These are phyloP conservation scores for Dendroctonus ponderosae DNA, from an alignment of 1,140 invertebrate genomes.

Conservation along the genomic window DNA sequence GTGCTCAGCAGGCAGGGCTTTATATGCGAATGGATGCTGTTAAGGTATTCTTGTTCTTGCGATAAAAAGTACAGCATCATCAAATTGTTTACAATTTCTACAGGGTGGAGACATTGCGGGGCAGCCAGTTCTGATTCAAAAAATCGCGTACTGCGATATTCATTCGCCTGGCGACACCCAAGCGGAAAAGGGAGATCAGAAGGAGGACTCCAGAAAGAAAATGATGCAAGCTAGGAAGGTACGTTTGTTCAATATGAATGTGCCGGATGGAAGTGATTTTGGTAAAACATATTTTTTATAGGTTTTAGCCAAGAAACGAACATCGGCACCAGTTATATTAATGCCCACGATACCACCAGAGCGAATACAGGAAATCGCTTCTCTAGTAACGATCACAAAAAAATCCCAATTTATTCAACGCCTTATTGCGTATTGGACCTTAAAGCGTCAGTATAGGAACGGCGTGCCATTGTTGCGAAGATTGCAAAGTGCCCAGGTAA, in stretches of 20 bases:
- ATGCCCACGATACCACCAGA: conserved; percentile 93
- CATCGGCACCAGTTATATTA: conserved; percentile 85
- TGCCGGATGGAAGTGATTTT: neutral
- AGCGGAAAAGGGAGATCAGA: conserved; percentile 37
- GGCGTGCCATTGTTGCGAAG: conserved; percentile 91
- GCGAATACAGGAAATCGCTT: conserved; percentile 81
- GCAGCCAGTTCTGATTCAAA: conserved; percentile 79
- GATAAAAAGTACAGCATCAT: neutral
- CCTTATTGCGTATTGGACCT: conserved; percentile 89
- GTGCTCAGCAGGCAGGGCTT: conserved; percentile 93
- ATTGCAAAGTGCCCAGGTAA: conserved; percentile 66
- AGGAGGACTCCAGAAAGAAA: conserved; percentile 61
- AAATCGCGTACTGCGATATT: conserved; percentile 93
- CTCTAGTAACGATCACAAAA: conserved; percentile 66
- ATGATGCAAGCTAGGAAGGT: conserved; percentile 76
- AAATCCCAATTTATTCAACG: conserved; percentile 86
- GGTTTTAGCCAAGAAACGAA: conserved; percentile 75
- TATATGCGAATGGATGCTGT: conserved; percentile 96
- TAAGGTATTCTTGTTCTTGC: conserved; percentile 50
- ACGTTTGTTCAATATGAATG: neutral
- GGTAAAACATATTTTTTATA: neutral
- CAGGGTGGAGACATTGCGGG: conserved; percentile 54
- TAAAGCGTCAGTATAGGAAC: conserved; percentile 93
- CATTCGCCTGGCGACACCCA: conserved; percentile 90
- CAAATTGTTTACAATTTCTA: neutral